phyloP scores from a whole-genome alignment of 2,888 invertebrate genomes.

The Cephus pygmeus region DNA sequence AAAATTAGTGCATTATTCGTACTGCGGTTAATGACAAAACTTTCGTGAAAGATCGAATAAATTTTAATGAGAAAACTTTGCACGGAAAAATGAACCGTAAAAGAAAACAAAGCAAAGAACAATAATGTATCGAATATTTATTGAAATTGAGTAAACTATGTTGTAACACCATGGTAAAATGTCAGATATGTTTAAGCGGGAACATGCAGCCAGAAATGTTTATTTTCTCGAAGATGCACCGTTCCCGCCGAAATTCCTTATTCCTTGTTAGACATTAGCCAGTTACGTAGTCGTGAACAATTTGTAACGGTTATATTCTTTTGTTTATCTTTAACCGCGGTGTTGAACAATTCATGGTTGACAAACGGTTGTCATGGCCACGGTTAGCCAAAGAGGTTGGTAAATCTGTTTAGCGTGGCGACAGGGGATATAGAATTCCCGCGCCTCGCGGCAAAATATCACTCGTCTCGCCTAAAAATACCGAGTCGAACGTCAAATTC shows the following conservation, averaged over 20 bases:
- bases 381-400: neutral
- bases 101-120: neutral
- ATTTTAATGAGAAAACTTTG: neutral
- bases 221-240: neutral
- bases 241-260: neutral
- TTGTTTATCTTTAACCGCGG: neutral
- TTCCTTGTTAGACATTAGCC: neutral
- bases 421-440: neutral
- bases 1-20: neutral
- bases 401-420: constrained; percentile 2
- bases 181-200: neutral
- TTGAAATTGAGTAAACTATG: neutral
- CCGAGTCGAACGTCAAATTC: constrained; percentile 16
- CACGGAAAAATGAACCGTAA: neutral
- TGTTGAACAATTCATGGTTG: constrained; percentile 7
- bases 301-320: neutral
- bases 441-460: constrained; percentile 12
- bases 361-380: constrained; percentile 24
- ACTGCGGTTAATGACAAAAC: neutral
- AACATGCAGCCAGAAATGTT: neutral
- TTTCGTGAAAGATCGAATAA: neutral
- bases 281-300: neutral
- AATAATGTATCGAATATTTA: neutral
- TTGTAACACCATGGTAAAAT: neutral
- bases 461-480: constrained; percentile 27